Evolutionary conservation across 1,140 invertebrate species (phyloP).

Genomic region (Augochlora pura): DNA sequence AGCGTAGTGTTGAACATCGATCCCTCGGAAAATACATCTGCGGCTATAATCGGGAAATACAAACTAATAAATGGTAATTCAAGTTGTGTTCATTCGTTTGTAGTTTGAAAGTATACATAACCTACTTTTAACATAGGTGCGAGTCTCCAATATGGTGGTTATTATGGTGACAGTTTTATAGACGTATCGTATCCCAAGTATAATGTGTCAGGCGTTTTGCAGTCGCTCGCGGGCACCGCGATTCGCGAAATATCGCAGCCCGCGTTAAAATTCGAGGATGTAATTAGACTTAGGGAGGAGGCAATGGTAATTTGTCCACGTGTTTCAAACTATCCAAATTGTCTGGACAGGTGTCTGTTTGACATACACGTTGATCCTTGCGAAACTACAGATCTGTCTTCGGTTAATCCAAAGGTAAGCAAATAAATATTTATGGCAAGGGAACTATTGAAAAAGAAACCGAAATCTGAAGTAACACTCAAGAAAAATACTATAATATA

Average conservation of each 20-base stretch:
- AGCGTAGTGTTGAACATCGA: conserved; percentile 71
- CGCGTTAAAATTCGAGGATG: conserved; percentile 5
- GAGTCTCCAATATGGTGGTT: conserved; percentile 8
- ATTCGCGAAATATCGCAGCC: conserved; percentile 44
- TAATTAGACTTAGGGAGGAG: conserved; percentile 54
- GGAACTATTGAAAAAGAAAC: too few relatives aligned
- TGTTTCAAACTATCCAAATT: conserved; percentile 38
- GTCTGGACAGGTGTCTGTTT: conserved; percentile 69
- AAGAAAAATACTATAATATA: too few relatives aligned
- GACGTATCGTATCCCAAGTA: conserved; percentile 62
- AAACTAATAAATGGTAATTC: conserved; percentile 70
- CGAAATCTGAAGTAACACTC: too few relatives aligned
- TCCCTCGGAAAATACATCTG: conserved; percentile 48
- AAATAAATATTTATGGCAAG: background rate
- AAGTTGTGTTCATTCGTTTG: background rate
- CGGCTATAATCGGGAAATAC: conserved; percentile 61
- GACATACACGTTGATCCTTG: conserved; percentile 73
- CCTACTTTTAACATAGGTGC: background rate
- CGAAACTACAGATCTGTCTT: conserved; percentile 70
- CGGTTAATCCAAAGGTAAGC: conserved; percentile 60
- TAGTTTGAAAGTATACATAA: background rate
- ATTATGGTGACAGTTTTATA: conserved; percentile 64
- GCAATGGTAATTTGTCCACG: conserved; percentile 61
- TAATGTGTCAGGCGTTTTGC: conserved; percentile 48
- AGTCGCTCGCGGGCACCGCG: conserved; percentile 58